These are phyloP conservation scores for Chanos chanos DNA, from an alignment of 2,797 vertebrate species.

Conservation along the genomic window DNA sequence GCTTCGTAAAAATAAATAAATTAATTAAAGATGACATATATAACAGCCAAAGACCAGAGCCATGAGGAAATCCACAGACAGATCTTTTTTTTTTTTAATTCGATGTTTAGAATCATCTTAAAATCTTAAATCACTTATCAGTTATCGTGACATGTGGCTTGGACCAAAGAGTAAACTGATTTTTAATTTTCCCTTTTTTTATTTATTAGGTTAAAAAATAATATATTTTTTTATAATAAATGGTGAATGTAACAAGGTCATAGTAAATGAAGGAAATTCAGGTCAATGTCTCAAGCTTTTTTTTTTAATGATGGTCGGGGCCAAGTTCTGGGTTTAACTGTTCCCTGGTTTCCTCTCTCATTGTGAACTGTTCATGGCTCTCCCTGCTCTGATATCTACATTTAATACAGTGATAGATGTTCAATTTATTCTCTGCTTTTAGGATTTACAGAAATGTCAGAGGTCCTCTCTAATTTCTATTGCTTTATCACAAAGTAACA, in stretches of 20 bases:
- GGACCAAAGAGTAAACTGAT: no score
- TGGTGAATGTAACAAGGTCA: background rate
- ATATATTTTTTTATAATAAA: no score
- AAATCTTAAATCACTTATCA: no score
- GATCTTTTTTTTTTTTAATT: no score
- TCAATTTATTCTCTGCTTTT: conserved; percentile 32
- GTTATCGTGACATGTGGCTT: no score
- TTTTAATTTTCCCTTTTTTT: no score
- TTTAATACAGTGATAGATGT: conserved; percentile 34
- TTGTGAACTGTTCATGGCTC: conserved; percentile 22
- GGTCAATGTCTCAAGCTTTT: background rate
- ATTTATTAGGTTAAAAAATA: no score
- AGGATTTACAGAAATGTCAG: conserved; percentile 22
- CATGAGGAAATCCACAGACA: no score
- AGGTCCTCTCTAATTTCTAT: conserved; percentile 29
- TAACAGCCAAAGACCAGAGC: no score
- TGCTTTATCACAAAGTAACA: conserved; percentile 28
- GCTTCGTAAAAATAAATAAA: no score
- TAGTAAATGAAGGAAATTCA: conserved; percentile 7
- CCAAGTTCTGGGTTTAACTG: conserved; percentile 6
- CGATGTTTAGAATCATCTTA: no score
- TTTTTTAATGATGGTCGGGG: background rate
- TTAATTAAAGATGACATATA: no score
- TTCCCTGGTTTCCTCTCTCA: conserved; percentile 18
- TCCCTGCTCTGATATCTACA: conserved; percentile 13